Evolutionary conservation across 2,113 vertebrate species (phyloP).

Genomic region (Acanthochromis polyacanthus): DNA sequence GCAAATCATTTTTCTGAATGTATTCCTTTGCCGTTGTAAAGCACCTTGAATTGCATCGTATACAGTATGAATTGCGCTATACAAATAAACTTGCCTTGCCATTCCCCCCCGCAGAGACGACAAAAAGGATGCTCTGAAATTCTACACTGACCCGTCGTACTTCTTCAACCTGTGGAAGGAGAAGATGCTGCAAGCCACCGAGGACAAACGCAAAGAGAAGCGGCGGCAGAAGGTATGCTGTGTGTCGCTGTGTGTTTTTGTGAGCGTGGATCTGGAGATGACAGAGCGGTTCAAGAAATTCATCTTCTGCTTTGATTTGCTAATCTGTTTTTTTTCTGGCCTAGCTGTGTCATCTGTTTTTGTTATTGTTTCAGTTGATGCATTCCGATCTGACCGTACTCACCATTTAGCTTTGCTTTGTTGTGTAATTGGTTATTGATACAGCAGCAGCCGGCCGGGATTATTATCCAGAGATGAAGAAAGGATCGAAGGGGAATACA

Average conservation of each 20-base stretch:
- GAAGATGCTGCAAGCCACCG: constrained; percentile 96
- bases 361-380: constrained; percentile 42
- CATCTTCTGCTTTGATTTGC: constrained; percentile 65
- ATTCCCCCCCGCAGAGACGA: constrained; percentile 85
- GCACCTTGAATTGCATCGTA: too few species aligned
- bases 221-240: constrained; percentile 90
- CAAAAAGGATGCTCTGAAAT: constrained; percentile 93
- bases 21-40: too few species aligned
- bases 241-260: background rate
- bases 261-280: background rate
- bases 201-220: constrained; percentile 95
- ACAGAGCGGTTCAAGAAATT: constrained; percentile 4
- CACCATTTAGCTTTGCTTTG: constrained; percentile 56
- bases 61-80: too few species aligned
- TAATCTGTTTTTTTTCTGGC: constrained; percentile 31
- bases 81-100: too few species aligned
- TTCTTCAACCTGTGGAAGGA: constrained; percentile 97
- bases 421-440: constrained; percentile 26
- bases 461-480: background rate
- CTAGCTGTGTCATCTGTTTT: constrained; percentile 9
- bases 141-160: constrained; percentile 95
- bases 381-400: constrained; percentile 25
- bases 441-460: constrained; percentile 59
- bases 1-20: too few species aligned
- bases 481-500: background rate